These are phyloP conservation scores for Acanthiza pusilla DNA, from an alignment of 2,797 vertebrate species.

Conservation along the genomic window DNA sequence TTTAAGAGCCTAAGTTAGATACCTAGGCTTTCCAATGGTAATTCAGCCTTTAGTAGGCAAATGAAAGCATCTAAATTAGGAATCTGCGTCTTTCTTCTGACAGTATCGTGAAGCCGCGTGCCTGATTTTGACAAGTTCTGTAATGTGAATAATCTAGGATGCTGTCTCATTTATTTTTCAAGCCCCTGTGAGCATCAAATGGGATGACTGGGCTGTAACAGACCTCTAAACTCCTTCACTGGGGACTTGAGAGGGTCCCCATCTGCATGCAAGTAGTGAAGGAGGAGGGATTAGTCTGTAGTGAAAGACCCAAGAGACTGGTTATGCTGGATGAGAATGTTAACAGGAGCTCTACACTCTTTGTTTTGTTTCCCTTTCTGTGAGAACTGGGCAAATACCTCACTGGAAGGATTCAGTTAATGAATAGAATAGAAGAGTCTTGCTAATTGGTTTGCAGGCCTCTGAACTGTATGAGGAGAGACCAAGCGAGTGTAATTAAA, in stretches of 20 bases:
- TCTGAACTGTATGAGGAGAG: background rate
- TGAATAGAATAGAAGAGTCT: background rate
- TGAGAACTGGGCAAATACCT: background rate
- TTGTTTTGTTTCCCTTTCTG: background rate
- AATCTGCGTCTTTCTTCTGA: background rate
- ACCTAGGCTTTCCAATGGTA: constrained; percentile 5
- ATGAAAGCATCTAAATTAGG: constrained; percentile 10
- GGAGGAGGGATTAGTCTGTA: background rate
- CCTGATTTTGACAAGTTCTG: background rate
- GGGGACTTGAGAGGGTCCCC: too few relatives aligned
- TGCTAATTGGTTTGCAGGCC: background rate
- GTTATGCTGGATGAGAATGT: background rate
- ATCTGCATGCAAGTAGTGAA: background rate
- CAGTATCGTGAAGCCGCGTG: background rate
- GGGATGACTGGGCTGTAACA: background rate
- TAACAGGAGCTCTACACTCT: background rate
- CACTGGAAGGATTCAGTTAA: background rate
- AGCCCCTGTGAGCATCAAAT: background rate
- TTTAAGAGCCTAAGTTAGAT: background rate
- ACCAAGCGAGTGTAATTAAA: background rate
- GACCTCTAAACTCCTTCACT: background rate
- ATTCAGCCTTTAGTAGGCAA: constrained; percentile 4
- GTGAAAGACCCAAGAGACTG: background rate
- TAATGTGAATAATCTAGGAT: background rate
- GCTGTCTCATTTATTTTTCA: background rate